A percentile compares a stretch with the other conserved stretches of the same genome.
These are phyloP conservation scores for Oikopleura dioica DNA, from an alignment of 23 tunicate genomes.

Conservation along the genomic window DNA sequence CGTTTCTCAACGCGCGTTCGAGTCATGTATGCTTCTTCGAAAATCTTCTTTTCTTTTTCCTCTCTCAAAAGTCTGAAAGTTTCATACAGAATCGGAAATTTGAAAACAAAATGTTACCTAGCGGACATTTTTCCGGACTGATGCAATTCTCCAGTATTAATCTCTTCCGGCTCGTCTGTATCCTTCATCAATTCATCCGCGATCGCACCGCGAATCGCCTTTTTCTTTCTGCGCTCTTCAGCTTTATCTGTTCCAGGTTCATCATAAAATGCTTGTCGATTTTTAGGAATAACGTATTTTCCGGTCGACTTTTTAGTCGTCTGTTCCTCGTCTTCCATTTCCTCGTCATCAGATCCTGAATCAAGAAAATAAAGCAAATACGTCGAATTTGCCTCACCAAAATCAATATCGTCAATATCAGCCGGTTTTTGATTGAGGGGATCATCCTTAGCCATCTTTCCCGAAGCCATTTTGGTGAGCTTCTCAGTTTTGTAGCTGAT, in stretches of 20 bases:
- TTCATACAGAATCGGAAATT: no score
- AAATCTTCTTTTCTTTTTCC: not conserved
- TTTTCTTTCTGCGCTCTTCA: not conserved
- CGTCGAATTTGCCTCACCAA: not conserved
- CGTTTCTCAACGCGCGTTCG: not conserved
- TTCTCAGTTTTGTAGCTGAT: not conserved
- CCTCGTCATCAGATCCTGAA: not conserved
- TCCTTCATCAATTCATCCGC: not conserved
- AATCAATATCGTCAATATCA: not conserved
- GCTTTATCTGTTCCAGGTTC: not conserved
- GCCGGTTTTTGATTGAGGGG: not conserved
- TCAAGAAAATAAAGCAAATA: not conserved
- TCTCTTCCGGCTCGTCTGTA: not conserved
- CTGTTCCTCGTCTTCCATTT: not conserved
- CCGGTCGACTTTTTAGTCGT: not conserved
- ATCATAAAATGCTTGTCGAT: not conserved
- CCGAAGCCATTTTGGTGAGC: not conserved
- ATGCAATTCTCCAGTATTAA: not conserved
- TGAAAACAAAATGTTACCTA: no score
- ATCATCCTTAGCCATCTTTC: not conserved
- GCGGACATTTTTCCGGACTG: not conserved
- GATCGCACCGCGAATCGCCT: not conserved
- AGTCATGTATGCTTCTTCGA: not conserved
- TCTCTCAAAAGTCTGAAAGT: no score
- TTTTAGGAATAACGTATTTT: not conserved